Evolutionary conservation across 2,797 vertebrate genomes (phyloP), one percentile per base, ranked within the genome.

Genomic region (Lithobates sylvaticus): DNA sequence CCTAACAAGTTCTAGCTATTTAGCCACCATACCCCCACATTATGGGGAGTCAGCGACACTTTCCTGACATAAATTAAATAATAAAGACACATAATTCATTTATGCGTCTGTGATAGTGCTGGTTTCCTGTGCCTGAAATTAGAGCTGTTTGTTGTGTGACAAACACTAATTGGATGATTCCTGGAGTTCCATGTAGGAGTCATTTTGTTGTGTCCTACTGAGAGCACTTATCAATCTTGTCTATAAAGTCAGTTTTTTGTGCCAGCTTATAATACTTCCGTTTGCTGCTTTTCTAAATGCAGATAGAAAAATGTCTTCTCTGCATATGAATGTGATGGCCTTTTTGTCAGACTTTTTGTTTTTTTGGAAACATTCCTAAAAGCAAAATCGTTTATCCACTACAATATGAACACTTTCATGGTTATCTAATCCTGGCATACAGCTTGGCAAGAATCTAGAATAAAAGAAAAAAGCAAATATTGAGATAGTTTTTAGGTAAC

Each of bases 351-450:
- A 76, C 64, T 27, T 76, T 83, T 39, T 18, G 39, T 73, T 72
- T 42, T 34, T 39, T 65, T 84, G 82, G 76, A 77, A 78, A 29
- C 10, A 29, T 78, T 83, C 76, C 85, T 74, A 74, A 42, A 70
- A 83, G 54, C 47, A 72, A 18, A 67, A 70, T 77, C 27, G 36
- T 86, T 64, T 73, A 77, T 87, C 70, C 80, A 21, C 10, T 7
- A 70, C 65, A 82, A 50, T 69, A 72, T 81, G 67, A 65, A 58
- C 15, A 32, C 85, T 82, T 82, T 71, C 78, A 69, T 86, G 75
- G 79, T 82, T 82, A 86, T 86, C 79, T 34, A 82, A 70, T 61
- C 34, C 39, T 82, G 79, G 65, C 74, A 71, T 47, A 50, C 34
- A 27, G 39, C 73, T 72, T 73, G 80, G 80, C 85, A 86, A 68